Percentiles rank a stretch among this genome's conserved stretches.
phyloP scores from a whole-genome alignment of 64 coral and sea anemone genomes.

The Acropora tenuis region DNA sequence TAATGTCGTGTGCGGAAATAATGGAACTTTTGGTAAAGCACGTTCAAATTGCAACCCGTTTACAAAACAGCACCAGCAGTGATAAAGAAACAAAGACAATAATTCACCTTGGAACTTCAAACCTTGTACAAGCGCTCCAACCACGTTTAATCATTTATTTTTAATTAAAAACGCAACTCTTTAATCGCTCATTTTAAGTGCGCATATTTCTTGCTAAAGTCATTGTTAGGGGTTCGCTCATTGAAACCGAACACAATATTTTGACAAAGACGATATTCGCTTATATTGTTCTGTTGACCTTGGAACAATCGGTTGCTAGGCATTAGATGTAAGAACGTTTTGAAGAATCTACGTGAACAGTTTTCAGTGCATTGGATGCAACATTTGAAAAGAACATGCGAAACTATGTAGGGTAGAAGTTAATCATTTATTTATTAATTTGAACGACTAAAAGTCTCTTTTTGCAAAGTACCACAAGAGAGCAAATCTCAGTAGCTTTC shows the following conservation, averaged over 20 bases:
- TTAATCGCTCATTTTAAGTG: not conserved
- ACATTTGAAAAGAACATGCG: not conserved
- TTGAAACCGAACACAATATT: not conserved
- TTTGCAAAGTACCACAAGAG: too few species aligned
- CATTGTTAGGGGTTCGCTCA: not conserved
- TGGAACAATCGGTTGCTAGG: constrained; percentile 25
- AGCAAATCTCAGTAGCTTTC: too few species aligned
- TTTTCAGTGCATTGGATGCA: not conserved
- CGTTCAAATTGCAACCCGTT: constrained; percentile 6
- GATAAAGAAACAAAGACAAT: not conserved
- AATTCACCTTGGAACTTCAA: not conserved
- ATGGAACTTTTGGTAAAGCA: not conserved
- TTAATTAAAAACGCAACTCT: not conserved
- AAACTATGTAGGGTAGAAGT: too few species aligned
- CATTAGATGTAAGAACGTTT: not conserved
- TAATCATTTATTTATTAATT: too few species aligned
- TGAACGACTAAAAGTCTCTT: too few species aligned
- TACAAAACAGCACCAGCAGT: not conserved
- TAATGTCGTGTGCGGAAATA: constrained; percentile 19
- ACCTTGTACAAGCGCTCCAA: not conserved
- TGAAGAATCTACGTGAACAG: not conserved
- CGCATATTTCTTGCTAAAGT: constrained; percentile 1
- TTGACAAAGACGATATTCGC: not conserved
- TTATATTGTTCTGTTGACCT: not conserved
- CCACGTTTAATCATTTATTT: not conserved